Evolutionary conservation across 2,888 invertebrate species (phyloP).

Genomic region (Caenorhabditis virilis): DNA sequence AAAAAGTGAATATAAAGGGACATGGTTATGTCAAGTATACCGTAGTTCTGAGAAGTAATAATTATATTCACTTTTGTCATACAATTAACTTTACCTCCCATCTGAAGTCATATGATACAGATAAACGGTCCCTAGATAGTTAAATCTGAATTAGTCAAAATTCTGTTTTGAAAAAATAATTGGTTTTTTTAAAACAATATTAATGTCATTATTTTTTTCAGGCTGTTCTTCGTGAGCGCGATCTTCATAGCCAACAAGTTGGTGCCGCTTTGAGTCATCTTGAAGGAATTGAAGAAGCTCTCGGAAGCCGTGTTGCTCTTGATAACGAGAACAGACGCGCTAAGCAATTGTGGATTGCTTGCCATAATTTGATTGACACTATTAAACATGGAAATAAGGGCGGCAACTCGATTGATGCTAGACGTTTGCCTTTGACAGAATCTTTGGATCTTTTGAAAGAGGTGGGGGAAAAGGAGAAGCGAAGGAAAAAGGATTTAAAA

Average conservation of each 20-base stretch:
- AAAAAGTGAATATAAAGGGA: too few species aligned
- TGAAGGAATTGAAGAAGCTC: slow-evolving; percentile 79
- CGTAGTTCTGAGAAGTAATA: too few species aligned
- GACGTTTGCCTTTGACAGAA: slow-evolving; percentile 64
- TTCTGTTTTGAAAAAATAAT: too few species aligned
- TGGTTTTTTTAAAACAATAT: too few species aligned
- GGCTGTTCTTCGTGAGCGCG: slow-evolving; percentile 76
- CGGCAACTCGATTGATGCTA: slow-evolving; percentile 55
- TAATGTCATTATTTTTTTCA: slow-evolving; percentile 68
- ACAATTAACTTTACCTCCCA: too few species aligned
- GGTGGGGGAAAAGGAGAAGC: slow-evolving; percentile 42
- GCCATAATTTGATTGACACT: slow-evolving; percentile 82
- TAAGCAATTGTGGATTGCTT: slow-evolving; percentile 90
- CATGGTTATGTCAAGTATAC: too few species aligned
- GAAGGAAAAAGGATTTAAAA: too few species aligned
- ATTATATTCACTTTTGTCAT: too few species aligned
- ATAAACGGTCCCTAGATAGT: too few species aligned
- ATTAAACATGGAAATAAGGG: slow-evolving; percentile 73
- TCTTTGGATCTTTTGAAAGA: slow-evolving; percentile 54
- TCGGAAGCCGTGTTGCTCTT: slow-evolving; percentile 72
- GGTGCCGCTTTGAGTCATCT: slow-evolving; percentile 79
- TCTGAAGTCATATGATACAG: too few species aligned
- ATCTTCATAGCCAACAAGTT: slow-evolving; percentile 77
- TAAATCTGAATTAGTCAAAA: too few species aligned
- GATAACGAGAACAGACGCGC: slow-evolving; percentile 73